A percentile compares a stretch with the other conserved stretches of the same genome.
These are phyloP conservation scores for Acronicta psi DNA, from an alignment of 2,888 invertebrate species.

Conservation along the genomic window DNA sequence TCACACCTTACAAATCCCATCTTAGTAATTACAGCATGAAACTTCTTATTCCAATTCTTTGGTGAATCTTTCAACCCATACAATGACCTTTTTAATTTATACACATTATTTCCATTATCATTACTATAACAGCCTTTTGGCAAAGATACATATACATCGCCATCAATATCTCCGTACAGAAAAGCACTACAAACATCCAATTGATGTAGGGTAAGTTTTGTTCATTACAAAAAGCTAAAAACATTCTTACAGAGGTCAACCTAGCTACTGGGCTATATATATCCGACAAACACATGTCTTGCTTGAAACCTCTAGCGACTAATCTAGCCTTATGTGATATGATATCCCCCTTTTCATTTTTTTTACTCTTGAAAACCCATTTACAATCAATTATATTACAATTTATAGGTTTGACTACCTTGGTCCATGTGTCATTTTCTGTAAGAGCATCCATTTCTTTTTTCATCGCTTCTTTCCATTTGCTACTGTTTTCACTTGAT, in stretches of 20 bases:
- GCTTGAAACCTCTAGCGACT: too few relatives aligned
- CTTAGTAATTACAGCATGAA: not conserved
- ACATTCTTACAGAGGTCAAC: not conserved
- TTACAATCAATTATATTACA: too few relatives aligned
- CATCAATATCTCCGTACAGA: not conserved
- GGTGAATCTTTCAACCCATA: constrained; percentile 1
- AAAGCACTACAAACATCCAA: constrained; percentile 5
- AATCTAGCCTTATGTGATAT: too few relatives aligned
- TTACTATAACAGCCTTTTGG: not conserved
- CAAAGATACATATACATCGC: not conserved
- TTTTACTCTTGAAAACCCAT: too few relatives aligned
- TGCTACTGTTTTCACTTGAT: too few relatives aligned
- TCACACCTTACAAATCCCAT: not conserved
- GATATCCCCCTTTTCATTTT: too few relatives aligned
- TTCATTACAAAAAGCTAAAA: constrained; percentile 5
- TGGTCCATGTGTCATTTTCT: too few relatives aligned
- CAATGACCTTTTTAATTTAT: not conserved
- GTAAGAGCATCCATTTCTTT: too few relatives aligned
- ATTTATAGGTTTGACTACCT: too few relatives aligned
- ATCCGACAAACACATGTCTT: not conserved
- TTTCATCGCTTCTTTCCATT: too few relatives aligned
- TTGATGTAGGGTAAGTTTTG: not conserved
- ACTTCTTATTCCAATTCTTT: constrained; percentile 4
- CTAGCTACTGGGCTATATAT: not conserved
- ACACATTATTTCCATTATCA: not conserved